Base-by-base conservation (phyloP, 2,888 invertebrate genomes). In the Drosophila quinaria region DNA sequence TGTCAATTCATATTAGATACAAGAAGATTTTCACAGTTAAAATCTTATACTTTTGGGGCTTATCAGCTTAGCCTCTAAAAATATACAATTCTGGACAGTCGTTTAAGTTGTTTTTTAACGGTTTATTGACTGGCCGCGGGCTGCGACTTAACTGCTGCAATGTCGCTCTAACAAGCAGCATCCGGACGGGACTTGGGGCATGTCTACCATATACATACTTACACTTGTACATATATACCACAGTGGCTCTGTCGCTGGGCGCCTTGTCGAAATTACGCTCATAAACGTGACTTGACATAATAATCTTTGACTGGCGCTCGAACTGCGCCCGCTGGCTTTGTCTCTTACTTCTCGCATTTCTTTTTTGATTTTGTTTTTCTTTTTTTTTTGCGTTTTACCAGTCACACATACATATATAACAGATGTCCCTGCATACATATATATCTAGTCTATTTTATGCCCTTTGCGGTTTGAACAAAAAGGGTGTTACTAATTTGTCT, bases 231-330 rank as follows among this genome's bases (percentile, higher is more conserved):
- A 42, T 29, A 22, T 33, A 35, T 4, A 9, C 49, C 55, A 47
- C 72, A 51, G 68, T 58, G 75, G 64, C 50, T 59, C 62, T 71
- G 64, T 47, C 62, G 71, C 37, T 55, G 65, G 59, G 73, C 68
- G 80, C 71, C 80, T 75, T 87, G 85, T 83, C 87, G 86, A 90
- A 90, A 90, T 88, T 90, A 88, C 86, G 87, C 89, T 89, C 88
- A 90, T 89, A 92, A 92, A 92, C 92, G 92, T 92, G 92, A 92
- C 92, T 92, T 91, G 91, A 92, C 92, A 92, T 92, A 92, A 91
- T 90, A 92, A 92, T 91, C 90, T 81, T 75, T 78, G 81, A 70
- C 79, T 85, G 81, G 63, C 49, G 58, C 71, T 74, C 41, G 63
- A 73, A 71, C 78, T 80, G 74, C 70, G 77, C 72, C 78, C 73